Evolutionary conservation across 2,797 vertebrate genomes (phyloP).

Genomic region (Heterohyrax brucei): DNA sequence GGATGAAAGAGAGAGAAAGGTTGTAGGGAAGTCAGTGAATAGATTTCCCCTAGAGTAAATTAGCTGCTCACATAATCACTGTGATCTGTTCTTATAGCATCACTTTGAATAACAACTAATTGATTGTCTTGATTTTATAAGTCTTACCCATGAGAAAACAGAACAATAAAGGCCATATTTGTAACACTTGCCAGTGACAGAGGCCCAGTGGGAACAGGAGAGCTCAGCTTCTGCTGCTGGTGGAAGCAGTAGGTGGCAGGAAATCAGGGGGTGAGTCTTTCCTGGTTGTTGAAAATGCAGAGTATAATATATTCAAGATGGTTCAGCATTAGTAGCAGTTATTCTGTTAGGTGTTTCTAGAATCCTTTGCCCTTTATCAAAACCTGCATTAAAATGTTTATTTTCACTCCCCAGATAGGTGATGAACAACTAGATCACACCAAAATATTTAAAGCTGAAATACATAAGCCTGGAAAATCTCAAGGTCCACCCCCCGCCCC

Average conservation of each 20-base stretch:
- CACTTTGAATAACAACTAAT: slow-evolving; percentile 41
- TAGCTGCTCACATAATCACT: neutral
- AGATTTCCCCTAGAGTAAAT: neutral
- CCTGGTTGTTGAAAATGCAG: neutral
- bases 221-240: neutral
- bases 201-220: neutral
- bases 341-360: neutral
- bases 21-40: neutral
- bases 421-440: neutral
- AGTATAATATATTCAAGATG: neutral
- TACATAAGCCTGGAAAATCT: neutral
- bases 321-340: neutral
- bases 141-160: slow-evolving; percentile 38
- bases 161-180: slow-evolving; percentile 63
- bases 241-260: neutral
- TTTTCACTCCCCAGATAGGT: neutral
- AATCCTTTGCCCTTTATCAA: neutral
- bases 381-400: slow-evolving; percentile 15
- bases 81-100: slow-evolving; percentile 53
- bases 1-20: neutral
- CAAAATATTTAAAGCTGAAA: slow-evolving; percentile 21
- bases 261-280: neutral
- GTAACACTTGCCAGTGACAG: neutral
- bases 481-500: neutral
- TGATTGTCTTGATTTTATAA: slow-evolving; percentile 53